A percentile compares a stretch with the other conserved stretches of the same genome.
Conservation (phyloP, 2,888 invertebrate species). For the Pogonocherus hispidulus region DNA sequence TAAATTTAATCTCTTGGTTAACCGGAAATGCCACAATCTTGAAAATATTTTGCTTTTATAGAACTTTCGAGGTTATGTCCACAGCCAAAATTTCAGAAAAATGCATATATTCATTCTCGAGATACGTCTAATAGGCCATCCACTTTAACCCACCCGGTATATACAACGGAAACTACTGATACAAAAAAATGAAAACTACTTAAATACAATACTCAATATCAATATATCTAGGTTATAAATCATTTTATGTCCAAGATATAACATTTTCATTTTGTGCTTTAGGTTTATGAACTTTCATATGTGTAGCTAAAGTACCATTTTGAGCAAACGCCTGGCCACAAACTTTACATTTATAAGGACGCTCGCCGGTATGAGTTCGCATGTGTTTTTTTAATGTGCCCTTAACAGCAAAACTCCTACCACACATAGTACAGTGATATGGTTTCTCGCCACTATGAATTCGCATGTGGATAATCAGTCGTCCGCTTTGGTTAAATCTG, state of each 20-base stretch:
- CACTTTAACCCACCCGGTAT: too few species aligned
- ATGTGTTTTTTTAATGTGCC: conserved; percentile 62
- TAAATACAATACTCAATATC: too few species aligned
- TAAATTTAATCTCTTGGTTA: too few species aligned
- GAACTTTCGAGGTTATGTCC: too few species aligned
- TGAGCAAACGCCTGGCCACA: conserved; percentile 60
- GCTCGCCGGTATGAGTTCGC: conserved; percentile 62
- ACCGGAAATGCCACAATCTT: too few species aligned
- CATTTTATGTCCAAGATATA: conserved; percentile 1
- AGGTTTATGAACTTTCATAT: conserved; percentile 60
- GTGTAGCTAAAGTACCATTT: conserved; percentile 57
- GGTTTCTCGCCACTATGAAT: conserved; percentile 61
- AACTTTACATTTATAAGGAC: conserved; percentile 59
- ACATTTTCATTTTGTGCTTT: conserved; percentile 38
- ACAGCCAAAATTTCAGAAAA: too few species aligned
- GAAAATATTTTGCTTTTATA: too few species aligned
- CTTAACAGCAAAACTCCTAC: conserved; percentile 59
- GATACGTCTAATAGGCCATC: too few species aligned
- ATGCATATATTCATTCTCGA: too few species aligned
- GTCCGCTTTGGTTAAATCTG: conserved; percentile 57
- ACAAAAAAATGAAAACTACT: too few species aligned
- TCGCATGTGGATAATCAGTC: conserved; percentile 59
- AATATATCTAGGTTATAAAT: too few species aligned
- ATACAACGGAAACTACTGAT: too few species aligned
- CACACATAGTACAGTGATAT: conserved; percentile 59